Base-by-base conservation (phyloP, 2,113 vertebrate genomes). In the Chaetodon auriga region DNA sequence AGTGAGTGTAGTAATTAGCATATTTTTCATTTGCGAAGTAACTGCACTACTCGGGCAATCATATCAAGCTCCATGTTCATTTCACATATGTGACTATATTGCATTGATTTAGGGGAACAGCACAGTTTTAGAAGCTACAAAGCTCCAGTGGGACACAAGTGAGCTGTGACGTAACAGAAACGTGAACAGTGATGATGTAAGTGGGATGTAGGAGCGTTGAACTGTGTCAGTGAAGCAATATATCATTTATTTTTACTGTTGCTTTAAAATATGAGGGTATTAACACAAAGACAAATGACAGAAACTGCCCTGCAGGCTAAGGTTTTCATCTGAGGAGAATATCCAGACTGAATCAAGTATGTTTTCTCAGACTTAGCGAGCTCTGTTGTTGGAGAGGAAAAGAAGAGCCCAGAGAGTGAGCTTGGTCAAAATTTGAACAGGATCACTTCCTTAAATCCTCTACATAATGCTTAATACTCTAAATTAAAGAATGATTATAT, bases 1-100 rank as follows among this genome's bases (percentile, higher is more conserved):
- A 49, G 68, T 10, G 23, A 74, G 58, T 48, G 60, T 72, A 14
- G 36, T 55, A 89, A 87, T 92, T 89, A 86, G 75, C 89, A 86
- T 80, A 83, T 81, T 85, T 90, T 87, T 86, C 81, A 80, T 92
- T 90, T 90, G 78, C 30, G 38, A 72, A 79, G 75, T 84, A 82
- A 84, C 65, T 76, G 49, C 57, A 64, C 41, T 76, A 81, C 76
- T 77, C 66, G 35, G 82, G 82, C 89, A 68, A 75, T 82, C 68
- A 76, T 69, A 81, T 68, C 68, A 63, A 62, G 72, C 75, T 70
- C 69, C 78, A 68, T 55, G 68, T 69, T 75, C 68, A 81, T 82
- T 87, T 77, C 64, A 83, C 85, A 84, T 61, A 77, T 54, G 75
- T 79, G 76, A 80, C 68, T 23, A 35, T 48, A 49, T 30, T 76